Evolutionary conservation across 2,113 vertebrate species (phyloP), one percentile per base, ranked within the genome.

Genomic region (Rhagologus leucostigma): DNA sequence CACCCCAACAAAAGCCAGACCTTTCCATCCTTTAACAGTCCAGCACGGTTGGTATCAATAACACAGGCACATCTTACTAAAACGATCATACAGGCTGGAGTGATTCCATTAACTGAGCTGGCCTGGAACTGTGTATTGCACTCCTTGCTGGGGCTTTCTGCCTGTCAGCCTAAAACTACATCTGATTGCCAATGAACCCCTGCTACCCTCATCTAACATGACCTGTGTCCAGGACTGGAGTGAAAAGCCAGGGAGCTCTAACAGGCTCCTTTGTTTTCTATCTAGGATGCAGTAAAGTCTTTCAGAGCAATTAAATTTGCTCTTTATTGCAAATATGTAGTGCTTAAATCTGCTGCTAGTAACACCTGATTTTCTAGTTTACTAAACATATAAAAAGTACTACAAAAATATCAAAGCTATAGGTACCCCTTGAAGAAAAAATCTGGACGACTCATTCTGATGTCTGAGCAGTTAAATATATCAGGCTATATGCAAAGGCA

Each of bases 1-100:
- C 47, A 77, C 41, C 52, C 47, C 78, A 94, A 91, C 94, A 73
- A 89, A 95, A 96, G 59, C 87, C 95, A 95, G 92, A 87, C 50
- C 46, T 76, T 84, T 81, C 62, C 53, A 64, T 79, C 62, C 59
- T 87, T 77, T 64, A 73, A 57, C 82, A 86, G 68, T 29, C 39
- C 60, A 33, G 63, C 13, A 5, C 1, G 35, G 29, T 84, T 86
- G 80, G 71, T 88, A 93, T 81, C 76, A 74, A 44, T 93, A 94
- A 93, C 52, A 84, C 65, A 93, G 87, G 91, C 75, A 84, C 47
- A 60, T 71, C 0, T 1, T 13, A 74, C 37, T 76, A 80, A 83
- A 76, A 86, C 0, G 0, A 69, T 80, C 78, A 30, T 14, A 63
- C 22, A 67, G 71, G 44, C 59, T 81, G 30, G 37, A 88, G 63